Percentiles rank a stretch among this genome's conserved stretches.
Evolutionary conservation across 2,888 invertebrate genomes (phyloP).

Genomic region (Tineola bisselliella): DNA sequence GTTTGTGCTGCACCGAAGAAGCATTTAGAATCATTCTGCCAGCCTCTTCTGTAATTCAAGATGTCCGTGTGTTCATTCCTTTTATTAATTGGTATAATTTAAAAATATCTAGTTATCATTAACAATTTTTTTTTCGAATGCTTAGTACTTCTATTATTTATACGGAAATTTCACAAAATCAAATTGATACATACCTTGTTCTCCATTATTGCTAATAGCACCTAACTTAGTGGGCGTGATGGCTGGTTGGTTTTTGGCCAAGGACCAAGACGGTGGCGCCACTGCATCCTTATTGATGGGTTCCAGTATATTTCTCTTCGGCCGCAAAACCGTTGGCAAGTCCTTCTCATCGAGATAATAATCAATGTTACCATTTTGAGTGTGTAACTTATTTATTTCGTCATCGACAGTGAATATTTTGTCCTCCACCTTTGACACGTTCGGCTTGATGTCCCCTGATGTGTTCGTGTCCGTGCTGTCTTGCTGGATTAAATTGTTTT

Average conservation of each 20-base stretch:
- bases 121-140: no score
- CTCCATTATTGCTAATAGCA: slow-evolving; percentile 15
- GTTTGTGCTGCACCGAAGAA: slow-evolving; percentile 31
- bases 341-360: slow-evolving; percentile 21
- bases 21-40: no score
- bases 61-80: background rate
- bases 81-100: no score
- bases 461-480: slow-evolving; percentile 52
- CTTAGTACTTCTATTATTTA: no score
- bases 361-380: background rate
- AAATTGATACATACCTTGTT: slow-evolving; percentile 22
- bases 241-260: slow-evolving; percentile 40
- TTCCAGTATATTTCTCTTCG: slow-evolving; percentile 50
- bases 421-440: slow-evolving; percentile 25
- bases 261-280: slow-evolving; percentile 44
- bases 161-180: no score
- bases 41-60: slow-evolving; percentile 23
- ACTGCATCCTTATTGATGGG: slow-evolving; percentile 47
- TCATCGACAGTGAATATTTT: slow-evolving; percentile 49
- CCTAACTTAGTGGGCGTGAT: background rate
- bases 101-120: no score
- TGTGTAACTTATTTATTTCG: slow-evolving; percentile 27
- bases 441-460: slow-evolving; percentile 51
- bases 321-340: slow-evolving; percentile 40
- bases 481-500: slow-evolving; percentile 35